Base-by-base conservation (phyloP, 2,797 vertebrate species). In the Prionace glauca region DNA sequence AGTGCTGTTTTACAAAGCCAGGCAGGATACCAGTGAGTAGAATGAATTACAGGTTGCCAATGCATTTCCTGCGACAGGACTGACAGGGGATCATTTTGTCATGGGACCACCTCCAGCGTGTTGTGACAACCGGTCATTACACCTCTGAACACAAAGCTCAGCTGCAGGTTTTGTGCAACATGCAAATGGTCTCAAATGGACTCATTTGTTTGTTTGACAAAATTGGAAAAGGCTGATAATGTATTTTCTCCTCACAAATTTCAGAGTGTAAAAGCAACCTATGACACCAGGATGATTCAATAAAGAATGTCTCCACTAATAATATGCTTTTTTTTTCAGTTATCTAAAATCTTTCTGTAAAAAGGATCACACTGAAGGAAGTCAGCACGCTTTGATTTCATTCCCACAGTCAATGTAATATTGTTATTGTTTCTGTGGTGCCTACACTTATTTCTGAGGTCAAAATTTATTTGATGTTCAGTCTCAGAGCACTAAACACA, bases 111-210 rank as follows among this genome's bases (percentile, higher is more conserved):
- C 99, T 98, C 98, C 98, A 98, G 98, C 97, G 98, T 99, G 99
- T 99, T 99, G 99, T 99, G 99, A 99, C 99, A 99, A 99, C 99
- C 98, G 97, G 97, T 99, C 98, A 99, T 99, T 99, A 99, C 98
- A 98, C 98, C 98, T 98, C 98, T 96, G 97, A 97, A 98, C 98
- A 97, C 98, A 98, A 98, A 99, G 99, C 99, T 99, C 99, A 99
- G 98, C 99, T 98, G 98, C 98, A 98, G 98, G 98, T 98, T 99
- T 98, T 92, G 98, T 97, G 97, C 98, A 98, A 98, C 98, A 99
- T 98, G 98, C 98, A 99, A 99, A 99, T 99, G 98, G 99, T 98
- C 98, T 97, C 98, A 99, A 99, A 99, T 99, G 99, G 98, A 98
- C 98, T 98, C 98, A 98, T 98, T 98, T 98, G 98, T 98, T 95